These are phyloP conservation scores for Acanthosoma haemorrhoidale DNA, from an alignment of 2,888 invertebrate genomes.

Conservation along the genomic window DNA sequence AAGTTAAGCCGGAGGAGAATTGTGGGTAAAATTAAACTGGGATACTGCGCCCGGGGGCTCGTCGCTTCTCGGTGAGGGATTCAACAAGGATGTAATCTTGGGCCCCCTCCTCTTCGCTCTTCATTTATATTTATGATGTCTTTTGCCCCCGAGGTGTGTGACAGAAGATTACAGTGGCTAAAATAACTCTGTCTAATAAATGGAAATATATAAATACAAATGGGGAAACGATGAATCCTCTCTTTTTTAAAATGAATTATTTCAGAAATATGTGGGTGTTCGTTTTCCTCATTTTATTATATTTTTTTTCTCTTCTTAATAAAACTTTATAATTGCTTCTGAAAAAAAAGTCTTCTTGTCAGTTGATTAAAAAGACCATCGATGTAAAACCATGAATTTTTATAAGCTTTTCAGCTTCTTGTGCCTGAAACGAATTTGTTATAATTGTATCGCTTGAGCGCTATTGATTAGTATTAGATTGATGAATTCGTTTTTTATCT, in stretches of 20 bases:
- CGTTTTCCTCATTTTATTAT: background rate
- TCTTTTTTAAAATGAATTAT: background rate
- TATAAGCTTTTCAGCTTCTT: no score
- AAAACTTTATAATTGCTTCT: background rate
- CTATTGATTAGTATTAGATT: no score
- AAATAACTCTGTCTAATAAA: background rate
- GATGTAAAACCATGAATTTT: background rate
- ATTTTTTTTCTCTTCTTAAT: background rate
- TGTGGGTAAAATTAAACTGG: background rate
- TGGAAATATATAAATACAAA: conserved; percentile 1
- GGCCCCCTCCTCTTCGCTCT: background rate
- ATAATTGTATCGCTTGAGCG: no score
- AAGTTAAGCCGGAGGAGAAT: conserved; percentile 2
- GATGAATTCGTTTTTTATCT: no score
- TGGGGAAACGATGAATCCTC: background rate
- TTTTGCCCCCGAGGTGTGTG: conserved; percentile 14
- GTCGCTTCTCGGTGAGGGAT: background rate
- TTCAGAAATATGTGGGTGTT: background rate
- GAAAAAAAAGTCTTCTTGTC: background rate
- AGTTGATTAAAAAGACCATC: background rate
- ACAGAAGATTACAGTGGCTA: background rate
- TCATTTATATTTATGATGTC: conserved; percentile 14
- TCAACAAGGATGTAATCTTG: conserved; percentile 10
- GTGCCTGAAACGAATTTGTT: no score
- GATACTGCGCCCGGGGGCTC: background rate